These are phyloP conservation scores for Petrolisthes manimaculis DNA, from an alignment of 2,888 invertebrate species.

Conservation along the genomic window DNA sequence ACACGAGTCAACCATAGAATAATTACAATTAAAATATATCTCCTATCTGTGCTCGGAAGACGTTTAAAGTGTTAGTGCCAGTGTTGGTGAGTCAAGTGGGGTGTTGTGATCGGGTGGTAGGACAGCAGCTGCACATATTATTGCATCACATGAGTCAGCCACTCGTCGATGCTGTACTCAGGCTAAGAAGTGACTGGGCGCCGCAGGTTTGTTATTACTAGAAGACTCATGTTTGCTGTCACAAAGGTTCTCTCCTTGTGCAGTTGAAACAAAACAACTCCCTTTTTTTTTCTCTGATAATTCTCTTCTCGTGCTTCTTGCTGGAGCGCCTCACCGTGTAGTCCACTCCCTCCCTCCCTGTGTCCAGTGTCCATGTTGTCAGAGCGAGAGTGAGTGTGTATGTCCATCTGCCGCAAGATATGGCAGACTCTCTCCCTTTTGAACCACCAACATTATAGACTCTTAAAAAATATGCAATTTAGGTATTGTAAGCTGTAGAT, in stretches of 20 bases:
- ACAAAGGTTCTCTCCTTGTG: slow-evolving; percentile 12
- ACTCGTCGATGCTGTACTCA: neutral
- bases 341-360: slow-evolving; percentile 44
- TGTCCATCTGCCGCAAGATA: slow-evolving; percentile 17
- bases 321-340: slow-evolving; percentile 45
- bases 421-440: slow-evolving; percentile 3
- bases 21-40: slow-evolving; percentile 8
- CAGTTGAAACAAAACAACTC: neutral
- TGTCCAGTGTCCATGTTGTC: slow-evolving; percentile 50
- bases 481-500: slow-evolving; percentile 61
- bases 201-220: slow-evolving; percentile 35
- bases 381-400: slow-evolving; percentile 46
- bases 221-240: neutral
- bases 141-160: neutral
- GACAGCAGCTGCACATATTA: neutral
- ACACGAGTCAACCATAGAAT: neutral
- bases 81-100: neutral
- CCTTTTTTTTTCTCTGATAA: slow-evolving; percentile 24
- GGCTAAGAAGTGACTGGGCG: slow-evolving; percentile 38
- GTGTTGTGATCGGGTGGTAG: neutral
- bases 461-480: slow-evolving; percentile 55
- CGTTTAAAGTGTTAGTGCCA: neutral
- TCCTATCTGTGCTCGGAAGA: neutral
- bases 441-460: slow-evolving; percentile 18
- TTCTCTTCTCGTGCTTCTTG: slow-evolving; percentile 51